phyloP scores from a whole-genome alignment of 2,797 vertebrate species.

The Petrocephalus sullivani region DNA sequence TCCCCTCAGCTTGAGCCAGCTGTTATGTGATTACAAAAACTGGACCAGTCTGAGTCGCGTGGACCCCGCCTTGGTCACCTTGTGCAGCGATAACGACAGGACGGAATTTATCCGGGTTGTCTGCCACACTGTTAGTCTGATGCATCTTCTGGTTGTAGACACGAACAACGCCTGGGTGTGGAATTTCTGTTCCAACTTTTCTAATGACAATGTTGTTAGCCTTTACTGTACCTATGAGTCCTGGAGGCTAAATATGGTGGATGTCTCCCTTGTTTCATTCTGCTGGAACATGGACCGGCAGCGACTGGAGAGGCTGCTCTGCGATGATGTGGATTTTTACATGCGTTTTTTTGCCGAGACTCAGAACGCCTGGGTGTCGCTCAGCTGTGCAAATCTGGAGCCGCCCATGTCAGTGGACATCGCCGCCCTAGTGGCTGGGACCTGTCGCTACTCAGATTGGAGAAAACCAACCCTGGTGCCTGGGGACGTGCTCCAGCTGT shows the following conservation, averaged over 20 bases:
- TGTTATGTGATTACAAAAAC: slow-evolving; percentile 58
- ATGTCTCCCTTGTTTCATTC: slow-evolving; percentile 48
- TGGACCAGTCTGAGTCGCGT: slow-evolving; percentile 45
- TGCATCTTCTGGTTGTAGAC: slow-evolving; percentile 51
- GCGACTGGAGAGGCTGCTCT: slow-evolving; percentile 50
- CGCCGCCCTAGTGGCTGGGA: slow-evolving; percentile 14
- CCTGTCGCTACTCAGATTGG: slow-evolving; percentile 64
- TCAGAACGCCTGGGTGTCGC: slow-evolving; percentile 47
- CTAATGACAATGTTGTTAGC: slow-evolving; percentile 39
- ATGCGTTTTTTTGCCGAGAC: slow-evolving; percentile 52
- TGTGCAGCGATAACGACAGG: slow-evolving; percentile 61
- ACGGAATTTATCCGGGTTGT: slow-evolving; percentile 52
- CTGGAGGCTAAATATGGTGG: slow-evolving; percentile 50
- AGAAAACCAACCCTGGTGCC: slow-evolving; percentile 36
- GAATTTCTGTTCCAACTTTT: slow-evolving; percentile 55
- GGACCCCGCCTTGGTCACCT: slow-evolving; percentile 52
- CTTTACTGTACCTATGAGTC: slow-evolving; percentile 57
- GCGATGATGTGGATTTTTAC: slow-evolving; percentile 54
- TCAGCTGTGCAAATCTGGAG: slow-evolving; percentile 51
- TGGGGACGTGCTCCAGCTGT: slow-evolving; percentile 46
- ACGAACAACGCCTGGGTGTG: slow-evolving; percentile 60
- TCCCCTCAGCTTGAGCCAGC: slow-evolving; percentile 52
- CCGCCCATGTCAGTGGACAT: not conserved
- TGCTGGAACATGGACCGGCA: slow-evolving; percentile 56
- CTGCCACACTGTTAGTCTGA: slow-evolving; percentile 48